Conservation (phyloP, 2,888 invertebrate genomes). For the Apamea anceps region DNA sequence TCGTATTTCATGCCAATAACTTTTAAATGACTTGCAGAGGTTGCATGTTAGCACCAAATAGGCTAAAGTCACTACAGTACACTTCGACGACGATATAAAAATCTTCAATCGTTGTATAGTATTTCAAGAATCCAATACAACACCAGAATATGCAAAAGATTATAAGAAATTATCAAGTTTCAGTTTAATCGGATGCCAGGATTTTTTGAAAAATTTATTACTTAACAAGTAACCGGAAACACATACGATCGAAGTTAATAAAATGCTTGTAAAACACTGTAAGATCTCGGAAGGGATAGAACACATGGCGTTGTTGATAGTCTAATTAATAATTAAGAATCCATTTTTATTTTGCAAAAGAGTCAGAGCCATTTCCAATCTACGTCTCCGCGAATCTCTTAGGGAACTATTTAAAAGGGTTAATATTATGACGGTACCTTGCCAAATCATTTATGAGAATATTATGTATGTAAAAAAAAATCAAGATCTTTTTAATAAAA, state of each 20-base stretch:
- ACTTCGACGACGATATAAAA: not conserved
- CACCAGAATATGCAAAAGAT: not conserved
- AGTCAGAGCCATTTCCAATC: too few relatives aligned
- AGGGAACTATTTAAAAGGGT: too few relatives aligned
- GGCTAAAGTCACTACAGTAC: too few relatives aligned
- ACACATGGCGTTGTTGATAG: constrained; percentile 5
- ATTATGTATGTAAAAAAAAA: too few relatives aligned
- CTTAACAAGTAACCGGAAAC: not conserved
- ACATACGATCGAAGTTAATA: not conserved
- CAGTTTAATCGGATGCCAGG: not conserved
- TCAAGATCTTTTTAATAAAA: too few relatives aligned
- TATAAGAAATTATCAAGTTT: not conserved
- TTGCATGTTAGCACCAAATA: too few relatives aligned
- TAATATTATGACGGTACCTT: too few relatives aligned
- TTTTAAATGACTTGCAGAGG: too few relatives aligned
- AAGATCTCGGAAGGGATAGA: not conserved
- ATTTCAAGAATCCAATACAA: not conserved
- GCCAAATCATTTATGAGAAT: too few relatives aligned
- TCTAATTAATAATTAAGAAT: not conserved
- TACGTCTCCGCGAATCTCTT: too few relatives aligned
- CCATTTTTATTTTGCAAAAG: too few relatives aligned
- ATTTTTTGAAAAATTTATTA: not conserved
- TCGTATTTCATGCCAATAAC: too few relatives aligned
- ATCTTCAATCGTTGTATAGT: not conserved
- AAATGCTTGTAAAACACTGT: not conserved